phyloP scores from a whole-genome alignment of 2,888 invertebrate genomes.

The Drosophila nigritarsus region DNA sequence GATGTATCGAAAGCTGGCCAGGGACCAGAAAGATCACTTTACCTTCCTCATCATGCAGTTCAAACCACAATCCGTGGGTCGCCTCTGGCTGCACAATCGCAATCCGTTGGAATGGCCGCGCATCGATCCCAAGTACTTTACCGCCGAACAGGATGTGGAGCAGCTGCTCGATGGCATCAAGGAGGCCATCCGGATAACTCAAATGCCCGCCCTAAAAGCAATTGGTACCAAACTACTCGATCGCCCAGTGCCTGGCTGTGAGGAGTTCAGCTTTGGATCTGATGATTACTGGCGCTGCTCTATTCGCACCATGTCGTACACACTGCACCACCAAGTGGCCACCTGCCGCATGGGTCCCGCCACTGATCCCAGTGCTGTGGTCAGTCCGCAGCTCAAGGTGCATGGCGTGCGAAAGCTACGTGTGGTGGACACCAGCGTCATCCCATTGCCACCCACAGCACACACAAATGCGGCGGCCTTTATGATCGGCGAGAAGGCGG shows the following conservation, averaged over 20 bases:
- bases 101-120: slow-evolving; percentile 87
- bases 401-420: slow-evolving; percentile 87
- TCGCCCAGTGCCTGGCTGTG: slow-evolving; percentile 86
- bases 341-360: slow-evolving; percentile 90
- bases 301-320: slow-evolving; percentile 87
- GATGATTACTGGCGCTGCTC: slow-evolving; percentile 91
- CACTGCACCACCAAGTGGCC: slow-evolving; percentile 88
- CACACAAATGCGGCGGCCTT: slow-evolving; percentile 90
- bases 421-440: slow-evolving; percentile 89
- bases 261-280: slow-evolving; percentile 85
- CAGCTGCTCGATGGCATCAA: slow-evolving; percentile 87
- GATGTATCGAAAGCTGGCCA: slow-evolving; percentile 86
- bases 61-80: slow-evolving; percentile 90
- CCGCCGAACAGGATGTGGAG: slow-evolving; percentile 85
- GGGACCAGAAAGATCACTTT: slow-evolving; percentile 86
- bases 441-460: slow-evolving; percentile 88
- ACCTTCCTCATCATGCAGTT: slow-evolving; percentile 89
- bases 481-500: slow-evolving; percentile 90
- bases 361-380: slow-evolving; percentile 88
- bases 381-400: slow-evolving; percentile 88
- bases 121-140: slow-evolving; percentile 87
- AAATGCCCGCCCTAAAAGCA: slow-evolving; percentile 87
- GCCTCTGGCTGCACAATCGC: slow-evolving; percentile 88
- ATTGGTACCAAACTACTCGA: slow-evolving; percentile 87
- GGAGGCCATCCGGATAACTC: slow-evolving; percentile 87